Conservation (phyloP, 2,888 invertebrate genomes). For the Exocentrus adspersus region DNA sequence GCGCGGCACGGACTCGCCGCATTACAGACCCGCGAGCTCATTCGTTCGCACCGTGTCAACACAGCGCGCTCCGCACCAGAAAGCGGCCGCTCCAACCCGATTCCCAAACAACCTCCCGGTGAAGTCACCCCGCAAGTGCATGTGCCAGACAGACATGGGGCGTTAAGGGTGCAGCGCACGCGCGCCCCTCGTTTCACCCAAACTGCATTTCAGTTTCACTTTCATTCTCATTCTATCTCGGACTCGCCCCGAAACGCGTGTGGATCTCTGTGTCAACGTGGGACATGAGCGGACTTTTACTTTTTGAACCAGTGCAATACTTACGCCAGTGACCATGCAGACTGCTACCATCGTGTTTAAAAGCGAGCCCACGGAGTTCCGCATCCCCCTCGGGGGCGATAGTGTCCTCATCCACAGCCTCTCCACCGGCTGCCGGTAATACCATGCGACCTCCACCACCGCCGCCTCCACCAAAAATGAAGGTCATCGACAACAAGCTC, state of each 20-base stretch:
- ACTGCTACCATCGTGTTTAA: constrained; percentile 66
- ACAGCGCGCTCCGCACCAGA: constrained; percentile 32
- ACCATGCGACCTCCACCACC: constrained; percentile 70
- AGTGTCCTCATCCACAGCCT: constrained; percentile 59
- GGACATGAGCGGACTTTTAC: constrained; percentile 27
- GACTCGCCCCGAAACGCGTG: constrained; percentile 37
- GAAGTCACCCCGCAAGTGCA: constrained; percentile 63
- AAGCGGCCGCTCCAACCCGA: constrained; percentile 27
- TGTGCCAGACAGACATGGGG: constrained; percentile 67
- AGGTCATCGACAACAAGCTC: constrained; percentile 62
- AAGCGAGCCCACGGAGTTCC: constrained; percentile 59
- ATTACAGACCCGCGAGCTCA: constrained; percentile 35
- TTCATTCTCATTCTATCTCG: constrained; percentile 59
- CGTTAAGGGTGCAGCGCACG: constrained; percentile 68
- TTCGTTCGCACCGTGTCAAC: constrained; percentile 41
- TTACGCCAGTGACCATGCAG: constrained; percentile 69
- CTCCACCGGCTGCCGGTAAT: constrained; percentile 54
- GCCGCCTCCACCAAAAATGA: constrained; percentile 60
- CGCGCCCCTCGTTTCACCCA: constrained; percentile 51
- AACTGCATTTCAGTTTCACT: constrained; percentile 63
- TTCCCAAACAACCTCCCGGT: constrained; percentile 33
- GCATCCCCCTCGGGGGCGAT: constrained; percentile 57
- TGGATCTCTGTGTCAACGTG: constrained; percentile 28
- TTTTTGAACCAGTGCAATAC: constrained; percentile 62
- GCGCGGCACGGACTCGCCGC: constrained; percentile 54